phyloP scores from a whole-genome alignment of 2,113 vertebrate genomes.

The Ochotona princeps region DNA sequence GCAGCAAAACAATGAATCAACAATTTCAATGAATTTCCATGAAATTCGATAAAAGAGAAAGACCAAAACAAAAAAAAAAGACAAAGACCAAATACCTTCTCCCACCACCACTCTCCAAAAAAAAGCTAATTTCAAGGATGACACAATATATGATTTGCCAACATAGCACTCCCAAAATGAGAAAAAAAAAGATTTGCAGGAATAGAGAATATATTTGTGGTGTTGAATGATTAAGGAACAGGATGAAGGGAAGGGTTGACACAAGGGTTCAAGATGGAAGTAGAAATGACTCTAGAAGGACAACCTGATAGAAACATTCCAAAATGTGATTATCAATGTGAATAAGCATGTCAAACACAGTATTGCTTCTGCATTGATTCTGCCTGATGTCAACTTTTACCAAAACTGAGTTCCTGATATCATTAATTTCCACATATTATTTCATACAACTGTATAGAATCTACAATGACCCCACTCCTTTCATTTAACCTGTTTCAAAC shows the following conservation, averaged over 20 bases:
- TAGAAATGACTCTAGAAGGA: not conserved
- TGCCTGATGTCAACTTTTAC: not conserved
- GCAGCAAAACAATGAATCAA: not conserved
- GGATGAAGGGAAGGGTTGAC: not conserved
- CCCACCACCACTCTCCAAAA: no score
- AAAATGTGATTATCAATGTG: no score
- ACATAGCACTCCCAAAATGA: not conserved
- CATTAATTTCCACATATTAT: no score
- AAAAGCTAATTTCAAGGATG: not conserved
- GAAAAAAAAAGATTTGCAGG: not conserved
- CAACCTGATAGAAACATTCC: not conserved
- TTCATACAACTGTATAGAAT: no score
- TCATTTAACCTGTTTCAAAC: not conserved
- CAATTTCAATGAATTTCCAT: not conserved
- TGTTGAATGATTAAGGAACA: not conserved
- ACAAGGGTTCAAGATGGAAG: not conserved
- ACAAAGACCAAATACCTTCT: no score
- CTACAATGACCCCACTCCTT: not conserved
- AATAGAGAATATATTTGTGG: not conserved
- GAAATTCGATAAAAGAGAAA: not conserved
- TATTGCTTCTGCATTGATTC: no score
- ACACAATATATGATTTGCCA: no score
- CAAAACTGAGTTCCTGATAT: not conserved
- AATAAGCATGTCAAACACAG: no score
- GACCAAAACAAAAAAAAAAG: not conserved